Base-by-base conservation (phyloP, 2,888 invertebrate genomes). In the Melieria picta region DNA sequence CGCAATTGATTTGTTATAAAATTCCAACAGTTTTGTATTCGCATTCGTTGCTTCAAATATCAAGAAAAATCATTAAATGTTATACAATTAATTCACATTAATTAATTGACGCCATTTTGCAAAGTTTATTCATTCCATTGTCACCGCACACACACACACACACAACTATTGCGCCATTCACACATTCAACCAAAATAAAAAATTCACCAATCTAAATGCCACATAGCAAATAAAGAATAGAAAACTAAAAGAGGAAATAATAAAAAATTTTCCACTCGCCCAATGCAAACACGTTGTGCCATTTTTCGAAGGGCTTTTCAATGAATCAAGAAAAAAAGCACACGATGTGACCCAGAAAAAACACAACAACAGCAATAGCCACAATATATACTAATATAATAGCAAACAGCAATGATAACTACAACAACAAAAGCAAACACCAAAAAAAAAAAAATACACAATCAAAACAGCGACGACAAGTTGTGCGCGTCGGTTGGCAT, bases 261-360 rank as follows among this genome's bases (percentile, higher is more conserved):
- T 13, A 57, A 57, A 61, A 61, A 61, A 42, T 61, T 61, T 61
- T 61, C 61, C 61, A 61, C 45, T 61, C 60, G 16, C 7, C 30
- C 6, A 60, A 10, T 10, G 30, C 30, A 30, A 30, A 30, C 30
- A 30, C 60, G 30, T 42, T 60, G 60, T 60, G 60, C 60, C 60
- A 60, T 60, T 61, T 61, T 61, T 45, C 7, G 45, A 61, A 61
- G 45, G 11, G 46, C 11, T 61, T 61, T 5, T 43, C 43, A 61
- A 61, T 45, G n/a, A 61, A 46, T 9, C 42, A 45, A 30, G 45
- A 61, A 4, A 9, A 13, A 61, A 61, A 9, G 45, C 11, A 11
- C 7, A 7, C 13, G 46, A 43, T 30, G 42, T 46, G 61, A 43
- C 61, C 58, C 10, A 58, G 11, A 61, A 61, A 30, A 7, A 45